A percentile compares a stretch with the other conserved stretches of the same genome.
Conservation (phyloP, 2,797 vertebrate species). For the Okamejei kenojei region DNA sequence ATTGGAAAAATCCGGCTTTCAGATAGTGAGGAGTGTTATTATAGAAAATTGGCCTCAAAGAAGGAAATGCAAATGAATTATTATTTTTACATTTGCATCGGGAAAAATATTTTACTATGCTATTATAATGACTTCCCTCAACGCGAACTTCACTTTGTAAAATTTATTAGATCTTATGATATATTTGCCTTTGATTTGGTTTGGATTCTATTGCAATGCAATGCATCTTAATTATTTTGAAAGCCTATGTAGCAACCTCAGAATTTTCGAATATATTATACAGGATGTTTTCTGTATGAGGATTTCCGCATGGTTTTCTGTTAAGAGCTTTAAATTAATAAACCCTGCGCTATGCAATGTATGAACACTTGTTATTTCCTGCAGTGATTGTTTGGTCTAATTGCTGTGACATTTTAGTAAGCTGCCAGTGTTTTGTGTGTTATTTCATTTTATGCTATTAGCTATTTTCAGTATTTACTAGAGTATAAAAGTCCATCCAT, state of each 20-base stretch:
- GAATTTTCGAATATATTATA: not conserved
- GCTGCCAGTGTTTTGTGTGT: not conserved
- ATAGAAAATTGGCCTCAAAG: not conserved
- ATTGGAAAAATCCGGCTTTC: not conserved
- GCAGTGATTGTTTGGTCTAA: not conserved
- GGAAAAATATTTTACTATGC: not conserved
- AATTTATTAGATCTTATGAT: not conserved
- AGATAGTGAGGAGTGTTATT: not conserved
- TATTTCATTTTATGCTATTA: not conserved
- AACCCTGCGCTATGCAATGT: not conserved
- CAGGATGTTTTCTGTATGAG: not conserved
- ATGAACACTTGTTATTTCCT: not conserved
- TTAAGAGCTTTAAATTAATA: not conserved
- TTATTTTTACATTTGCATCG: not conserved
- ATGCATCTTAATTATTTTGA: not conserved
- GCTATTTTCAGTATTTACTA: not conserved
- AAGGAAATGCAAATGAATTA: constrained; percentile 13
- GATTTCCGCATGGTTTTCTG: not conserved
- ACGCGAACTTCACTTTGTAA: not conserved
- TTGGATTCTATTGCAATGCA: not conserved
- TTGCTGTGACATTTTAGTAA: not conserved
- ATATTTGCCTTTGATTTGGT: not conserved
- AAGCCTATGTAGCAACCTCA: not conserved
- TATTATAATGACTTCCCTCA: not conserved
- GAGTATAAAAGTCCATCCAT: not conserved